Evolutionary conservation across 1,140 invertebrate genomes (phyloP).

Genomic region (Meloidogyne chitwoodi): DNA sequence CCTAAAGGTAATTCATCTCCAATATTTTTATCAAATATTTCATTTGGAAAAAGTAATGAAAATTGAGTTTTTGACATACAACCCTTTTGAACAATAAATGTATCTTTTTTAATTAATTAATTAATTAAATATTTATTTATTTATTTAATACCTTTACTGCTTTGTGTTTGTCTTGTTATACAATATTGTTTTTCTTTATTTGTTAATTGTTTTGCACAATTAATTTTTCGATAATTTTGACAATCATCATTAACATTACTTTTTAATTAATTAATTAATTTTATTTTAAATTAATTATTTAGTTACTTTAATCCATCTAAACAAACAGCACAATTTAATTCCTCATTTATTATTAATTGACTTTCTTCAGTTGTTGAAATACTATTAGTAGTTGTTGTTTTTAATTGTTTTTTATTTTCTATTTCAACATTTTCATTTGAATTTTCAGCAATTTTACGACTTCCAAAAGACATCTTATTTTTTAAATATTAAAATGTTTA

Average conservation of each 20-base stretch:
- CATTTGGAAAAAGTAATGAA: slow-evolving; percentile 28
- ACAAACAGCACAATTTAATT: slow-evolving; percentile 20
- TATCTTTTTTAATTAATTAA: slow-evolving; percentile 7
- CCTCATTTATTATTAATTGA: not conserved
- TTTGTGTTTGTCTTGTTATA: slow-evolving; percentile 32
- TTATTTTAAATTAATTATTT: slow-evolving; percentile 6
- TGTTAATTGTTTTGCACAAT: slow-evolving; percentile 9
- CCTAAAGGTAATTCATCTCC: slow-evolving; percentile 3
- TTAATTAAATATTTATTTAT: not conserved
- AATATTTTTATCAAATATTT: not conserved
- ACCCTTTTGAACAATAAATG: slow-evolving; percentile 32
- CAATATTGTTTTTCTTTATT: slow-evolving; percentile 24
- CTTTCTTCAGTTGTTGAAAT: not conserved
- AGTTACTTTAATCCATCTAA: slow-evolving; percentile 3
- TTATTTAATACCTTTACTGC: slow-evolving; percentile 22
- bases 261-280: not conserved
- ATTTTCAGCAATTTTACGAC: not conserved
- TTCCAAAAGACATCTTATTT: not conserved
- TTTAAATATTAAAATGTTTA: no score
- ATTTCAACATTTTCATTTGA: not conserved
- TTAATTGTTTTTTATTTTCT: not conserved
- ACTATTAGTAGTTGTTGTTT: not conserved
- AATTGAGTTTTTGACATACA: slow-evolving; percentile 27
- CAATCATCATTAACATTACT: slow-evolving; percentile 26
- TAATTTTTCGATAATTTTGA: not conserved